Conservation (phyloP, 2,113 vertebrate genomes). For the Tenebrosternarchus preto region DNA sequence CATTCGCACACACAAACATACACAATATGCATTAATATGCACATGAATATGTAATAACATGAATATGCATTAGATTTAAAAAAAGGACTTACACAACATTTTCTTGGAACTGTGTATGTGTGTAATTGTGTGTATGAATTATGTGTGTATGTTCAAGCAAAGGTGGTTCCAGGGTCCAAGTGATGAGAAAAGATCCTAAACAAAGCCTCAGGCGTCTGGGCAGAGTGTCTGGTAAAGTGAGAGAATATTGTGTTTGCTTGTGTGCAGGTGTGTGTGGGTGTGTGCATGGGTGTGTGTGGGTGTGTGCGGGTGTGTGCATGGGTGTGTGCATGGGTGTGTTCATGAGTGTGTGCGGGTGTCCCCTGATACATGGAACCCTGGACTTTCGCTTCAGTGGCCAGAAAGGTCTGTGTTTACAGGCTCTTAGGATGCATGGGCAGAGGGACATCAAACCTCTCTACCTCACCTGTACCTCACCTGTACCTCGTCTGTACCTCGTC, state of each 20-base stretch:
- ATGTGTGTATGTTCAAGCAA: constrained; percentile 2
- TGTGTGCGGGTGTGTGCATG: not conserved
- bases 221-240: constrained; percentile 2
- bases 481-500: no score
- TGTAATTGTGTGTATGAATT: constrained; percentile 1
- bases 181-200: not conserved
- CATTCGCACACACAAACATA: no score
- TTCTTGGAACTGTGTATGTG: not conserved
- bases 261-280: not conserved
- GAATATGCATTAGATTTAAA: not conserved
- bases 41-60: not conserved
- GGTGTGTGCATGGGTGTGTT: constrained; percentile 11
- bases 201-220: constrained; percentile 9
- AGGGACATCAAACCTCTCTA: not conserved
- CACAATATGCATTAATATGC: not conserved
- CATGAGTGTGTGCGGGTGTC: no score
- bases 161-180: not conserved
- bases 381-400: constrained; percentile 32
- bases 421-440: not conserved
- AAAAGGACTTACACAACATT: not conserved
- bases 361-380: constrained; percentile 7
- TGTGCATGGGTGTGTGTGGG: constrained; percentile 17
- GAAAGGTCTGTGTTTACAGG: constrained; percentile 29
- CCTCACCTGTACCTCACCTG: no score
- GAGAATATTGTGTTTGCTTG: not conserved